Percentiles rank a stretch among this genome's conserved stretches.
These are phyloP conservation scores for Ochropleura leucogaster DNA, from an alignment of 2,888 invertebrate species.

Conservation along the genomic window DNA sequence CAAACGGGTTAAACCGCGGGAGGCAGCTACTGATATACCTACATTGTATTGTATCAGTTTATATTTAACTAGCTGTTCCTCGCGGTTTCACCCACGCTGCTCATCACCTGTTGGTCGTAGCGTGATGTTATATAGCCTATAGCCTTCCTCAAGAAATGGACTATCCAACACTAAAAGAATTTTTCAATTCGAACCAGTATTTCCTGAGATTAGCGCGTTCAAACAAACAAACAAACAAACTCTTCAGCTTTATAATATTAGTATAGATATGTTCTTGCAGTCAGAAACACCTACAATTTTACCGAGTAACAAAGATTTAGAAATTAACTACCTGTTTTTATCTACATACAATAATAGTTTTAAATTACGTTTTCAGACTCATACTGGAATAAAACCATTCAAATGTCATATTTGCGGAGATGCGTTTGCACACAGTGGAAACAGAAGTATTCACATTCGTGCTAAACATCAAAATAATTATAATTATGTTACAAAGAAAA, in stretches of 20 bases:
- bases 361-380: constrained; percentile 26
- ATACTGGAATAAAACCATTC: constrained; percentile 47
- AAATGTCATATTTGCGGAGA: constrained; percentile 54
- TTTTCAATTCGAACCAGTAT: too few species aligned
- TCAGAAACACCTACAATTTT: background rate
- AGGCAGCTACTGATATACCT: background rate
- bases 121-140: too few species aligned
- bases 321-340: background rate
- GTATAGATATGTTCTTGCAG: background rate
- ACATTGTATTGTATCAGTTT: background rate
- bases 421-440: constrained; percentile 48
- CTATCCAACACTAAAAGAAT: too few species aligned
- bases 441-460: constrained; percentile 46
- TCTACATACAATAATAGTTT: background rate
- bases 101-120: too few species aligned
- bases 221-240: too few species aligned
- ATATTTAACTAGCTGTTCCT: background rate
- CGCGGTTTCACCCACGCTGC: too few species aligned
- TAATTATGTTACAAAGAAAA: constrained; percentile 19
- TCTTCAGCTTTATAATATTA: too few species aligned
- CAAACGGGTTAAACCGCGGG: background rate
- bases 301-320: background rate
- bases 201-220: too few species aligned
- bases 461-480: constrained; percentile 48
- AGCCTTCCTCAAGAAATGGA: too few species aligned